Conservation (phyloP, 1,140 invertebrate genomes). For the Onthophagus taurus region DNA sequence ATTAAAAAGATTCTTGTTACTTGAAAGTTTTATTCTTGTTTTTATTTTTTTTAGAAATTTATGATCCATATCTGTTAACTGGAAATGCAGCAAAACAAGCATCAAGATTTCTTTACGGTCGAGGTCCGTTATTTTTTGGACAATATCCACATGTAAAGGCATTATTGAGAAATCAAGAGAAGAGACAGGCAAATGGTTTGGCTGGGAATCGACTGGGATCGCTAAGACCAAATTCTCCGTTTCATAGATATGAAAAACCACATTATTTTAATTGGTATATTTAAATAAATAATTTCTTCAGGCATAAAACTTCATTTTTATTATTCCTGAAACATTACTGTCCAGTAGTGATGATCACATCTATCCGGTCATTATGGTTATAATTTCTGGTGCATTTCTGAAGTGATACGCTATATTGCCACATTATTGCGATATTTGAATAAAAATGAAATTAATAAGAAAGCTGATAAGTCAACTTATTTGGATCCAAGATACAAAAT, state of each 20-base stretch:
- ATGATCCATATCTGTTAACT: slow-evolving; percentile 30
- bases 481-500: too few relatives aligned
- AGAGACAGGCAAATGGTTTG: slow-evolving; percentile 46
- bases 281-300: background rate
- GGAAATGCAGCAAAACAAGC: slow-evolving; percentile 24
- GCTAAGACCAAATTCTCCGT: slow-evolving; percentile 47
- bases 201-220: slow-evolving; percentile 47
- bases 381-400: too few relatives aligned
- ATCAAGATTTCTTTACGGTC: slow-evolving; percentile 27
- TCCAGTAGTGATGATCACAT: too few relatives aligned
- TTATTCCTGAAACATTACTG: too few relatives aligned
- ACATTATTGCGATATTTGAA: too few relatives aligned
- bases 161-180: slow-evolving; percentile 47
- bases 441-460: too few relatives aligned
- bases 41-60: slow-evolving; percentile 25
- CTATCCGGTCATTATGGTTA: too few relatives aligned
- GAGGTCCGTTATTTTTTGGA: slow-evolving; percentile 45
- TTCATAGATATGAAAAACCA: slow-evolving; percentile 34
- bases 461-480: too few relatives aligned
- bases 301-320: too few relatives aligned
- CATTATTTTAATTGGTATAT: slow-evolving; percentile 1
- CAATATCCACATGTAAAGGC: slow-evolving; percentile 53
- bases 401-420: too few relatives aligned
- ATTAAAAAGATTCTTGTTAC: too few relatives aligned
- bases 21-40: too few relatives aligned